phyloP scores from a whole-genome alignment of 1,140 invertebrate genomes.

The Drosophila kepulauana region DNA sequence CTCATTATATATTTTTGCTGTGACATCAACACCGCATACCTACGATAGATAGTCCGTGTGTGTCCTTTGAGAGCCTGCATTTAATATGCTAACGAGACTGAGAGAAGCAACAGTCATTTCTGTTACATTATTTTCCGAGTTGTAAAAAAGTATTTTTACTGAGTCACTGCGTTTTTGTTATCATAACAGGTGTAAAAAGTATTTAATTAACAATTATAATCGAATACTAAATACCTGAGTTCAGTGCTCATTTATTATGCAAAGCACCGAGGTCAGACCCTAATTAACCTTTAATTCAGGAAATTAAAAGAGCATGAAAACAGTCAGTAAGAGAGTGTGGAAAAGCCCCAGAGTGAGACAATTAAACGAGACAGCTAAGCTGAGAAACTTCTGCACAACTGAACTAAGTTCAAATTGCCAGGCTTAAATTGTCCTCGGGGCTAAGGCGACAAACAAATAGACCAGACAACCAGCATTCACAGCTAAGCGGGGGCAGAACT shows the following conservation, averaged over 20 bases:
- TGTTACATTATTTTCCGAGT: not conserved
- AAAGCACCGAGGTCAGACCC: not conserved
- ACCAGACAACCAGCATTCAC: not conserved
- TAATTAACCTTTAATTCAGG: conserved; percentile 18
- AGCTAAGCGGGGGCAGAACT: not conserved
- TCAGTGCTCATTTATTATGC: conserved; percentile 14
- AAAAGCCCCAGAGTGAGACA: not conserved
- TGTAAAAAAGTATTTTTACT: no score
- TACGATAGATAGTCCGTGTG: no score
- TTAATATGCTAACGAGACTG: conserved; percentile 7
- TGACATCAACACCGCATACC: not conserved
- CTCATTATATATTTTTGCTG: conserved; percentile 7
- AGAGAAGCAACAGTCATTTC: not conserved
- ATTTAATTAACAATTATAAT: conserved; percentile 9
- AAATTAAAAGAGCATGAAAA: conserved; percentile 3
- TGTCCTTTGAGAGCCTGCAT: not conserved
- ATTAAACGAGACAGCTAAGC: conserved; percentile 13
- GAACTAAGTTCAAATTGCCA: conserved; percentile 32
- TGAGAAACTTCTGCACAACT: conserved; percentile 18
- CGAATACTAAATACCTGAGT: not conserved
- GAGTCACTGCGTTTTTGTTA: not conserved
- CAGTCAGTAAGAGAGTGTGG: not conserved
- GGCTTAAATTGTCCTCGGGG: conserved; percentile 27
- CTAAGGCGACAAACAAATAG: conserved; percentile 21
- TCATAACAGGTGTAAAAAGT: conserved; percentile 10